Percentiles rank a stretch among this genome's conserved stretches.
Evolutionary conservation across 2,888 invertebrate species (phyloP).

Genomic region (Monochamus alternatus): DNA sequence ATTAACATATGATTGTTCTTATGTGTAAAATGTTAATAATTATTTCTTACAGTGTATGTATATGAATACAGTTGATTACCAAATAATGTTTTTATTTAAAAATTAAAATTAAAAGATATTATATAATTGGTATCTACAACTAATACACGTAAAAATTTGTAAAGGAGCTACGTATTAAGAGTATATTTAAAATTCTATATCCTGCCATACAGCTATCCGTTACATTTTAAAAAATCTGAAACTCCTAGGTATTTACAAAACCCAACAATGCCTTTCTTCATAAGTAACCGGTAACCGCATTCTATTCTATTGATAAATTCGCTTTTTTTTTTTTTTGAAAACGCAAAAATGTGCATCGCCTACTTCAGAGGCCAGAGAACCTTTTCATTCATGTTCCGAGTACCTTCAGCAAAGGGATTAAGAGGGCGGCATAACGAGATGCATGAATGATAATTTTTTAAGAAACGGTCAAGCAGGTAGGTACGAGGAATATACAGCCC

Average conservation of each 20-base stretch:
- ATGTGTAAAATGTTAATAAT: too few species aligned
- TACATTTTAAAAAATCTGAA: slow-evolving; percentile 13
- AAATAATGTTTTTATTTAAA: too few species aligned
- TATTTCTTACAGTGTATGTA: too few species aligned
- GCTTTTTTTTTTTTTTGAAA: slow-evolving; percentile 60
- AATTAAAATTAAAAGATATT: too few species aligned
- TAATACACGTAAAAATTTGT: not conserved
- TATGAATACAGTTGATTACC: too few species aligned
- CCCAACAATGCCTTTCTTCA: slow-evolving; percentile 19
- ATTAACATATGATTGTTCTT: too few species aligned
- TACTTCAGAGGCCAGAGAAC: slow-evolving; percentile 64
- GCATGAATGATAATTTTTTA: slow-evolving; percentile 52
- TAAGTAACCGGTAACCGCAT: slow-evolving; percentile 27
- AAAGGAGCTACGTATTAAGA: not conserved
- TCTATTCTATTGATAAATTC: slow-evolving; percentile 42
- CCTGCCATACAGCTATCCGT: not conserved
- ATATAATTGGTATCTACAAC: too few species aligned
- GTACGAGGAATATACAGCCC: not conserved
- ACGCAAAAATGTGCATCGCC: slow-evolving; percentile 68
- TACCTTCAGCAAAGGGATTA: slow-evolving; percentile 65
- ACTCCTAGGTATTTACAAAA: slow-evolving; percentile 15
- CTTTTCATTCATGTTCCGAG: slow-evolving; percentile 65
- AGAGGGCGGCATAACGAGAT: slow-evolving; percentile 38
- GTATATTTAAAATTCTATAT: slow-evolving; percentile 10
- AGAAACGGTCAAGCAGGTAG: slow-evolving; percentile 7